These are phyloP conservation scores for Crioceris asparagi DNA, from an alignment of 2,888 invertebrate species.

Conservation along the genomic window DNA sequence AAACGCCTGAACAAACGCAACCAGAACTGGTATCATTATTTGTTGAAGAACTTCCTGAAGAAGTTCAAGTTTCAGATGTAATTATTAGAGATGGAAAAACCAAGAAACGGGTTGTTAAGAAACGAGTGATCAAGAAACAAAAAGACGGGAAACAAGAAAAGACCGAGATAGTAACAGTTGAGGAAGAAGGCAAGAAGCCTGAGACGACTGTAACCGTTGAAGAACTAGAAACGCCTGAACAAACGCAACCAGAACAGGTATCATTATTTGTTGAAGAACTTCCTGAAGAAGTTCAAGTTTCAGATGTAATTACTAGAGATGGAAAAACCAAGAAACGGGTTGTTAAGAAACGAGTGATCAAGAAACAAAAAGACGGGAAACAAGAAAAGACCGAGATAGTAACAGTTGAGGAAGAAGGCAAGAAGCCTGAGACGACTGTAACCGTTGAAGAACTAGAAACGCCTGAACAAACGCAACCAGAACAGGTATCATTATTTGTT, in stretches of 20 bases:
- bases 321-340: slow-evolving; percentile 24
- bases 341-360: slow-evolving; percentile 32
- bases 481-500: slow-evolving; percentile 7
- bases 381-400: slow-evolving; percentile 29
- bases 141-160: slow-evolving; percentile 30
- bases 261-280: slow-evolving; percentile 22
- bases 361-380: slow-evolving; percentile 30
- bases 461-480: slow-evolving; percentile 21
- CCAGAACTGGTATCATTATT: slow-evolving; percentile 14
- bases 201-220: slow-evolving; percentile 26
- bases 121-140: slow-evolving; percentile 27
- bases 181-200: slow-evolving; percentile 25
- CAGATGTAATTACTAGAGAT: slow-evolving; percentile 17
- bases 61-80: slow-evolving; percentile 26
- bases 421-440: slow-evolving; percentile 32
- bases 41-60: slow-evolving; percentile 21
- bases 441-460: slow-evolving; percentile 25
- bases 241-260: slow-evolving; percentile 15
- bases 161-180: slow-evolving; percentile 33
- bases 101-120: slow-evolving; percentile 24
- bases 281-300: slow-evolving; percentile 24
- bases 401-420: slow-evolving; percentile 32
- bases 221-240: slow-evolving; percentile 21
- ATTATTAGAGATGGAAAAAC: slow-evolving; percentile 26
- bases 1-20: slow-evolving; percentile 28